Evolutionary conservation across 2,888 invertebrate genomes (phyloP).

Genomic region (Tribolium freemani): DNA sequence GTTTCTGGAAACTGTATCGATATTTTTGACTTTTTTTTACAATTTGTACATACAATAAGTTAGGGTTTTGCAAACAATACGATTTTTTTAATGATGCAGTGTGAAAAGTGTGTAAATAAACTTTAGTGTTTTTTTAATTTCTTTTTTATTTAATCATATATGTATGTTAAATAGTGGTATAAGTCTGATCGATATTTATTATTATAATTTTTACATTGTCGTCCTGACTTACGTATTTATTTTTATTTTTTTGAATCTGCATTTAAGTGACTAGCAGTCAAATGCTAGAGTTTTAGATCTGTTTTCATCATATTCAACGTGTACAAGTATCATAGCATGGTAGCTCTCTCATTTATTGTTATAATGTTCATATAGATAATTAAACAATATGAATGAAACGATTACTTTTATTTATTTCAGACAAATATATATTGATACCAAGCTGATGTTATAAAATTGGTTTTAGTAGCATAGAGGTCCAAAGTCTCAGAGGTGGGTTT

Average conservation of each 20-base stretch:
- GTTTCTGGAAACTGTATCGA: slow-evolving; percentile 46
- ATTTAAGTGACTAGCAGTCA: slow-evolving; percentile 50
- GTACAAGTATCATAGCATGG: slow-evolving; percentile 67
- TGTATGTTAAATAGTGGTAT: slow-evolving; percentile 62
- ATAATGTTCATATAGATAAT: slow-evolving; percentile 69
- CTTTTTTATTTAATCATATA: slow-evolving; percentile 54
- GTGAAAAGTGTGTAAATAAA: slow-evolving; percentile 65
- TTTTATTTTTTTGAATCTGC: slow-evolving; percentile 51
- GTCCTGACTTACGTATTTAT: slow-evolving; percentile 58
- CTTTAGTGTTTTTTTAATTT: slow-evolving; percentile 59
- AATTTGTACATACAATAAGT: slow-evolving; percentile 57
- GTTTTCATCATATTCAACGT: slow-evolving; percentile 63
- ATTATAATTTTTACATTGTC: slow-evolving; percentile 61
- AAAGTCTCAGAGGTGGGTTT: too few relatives aligned
- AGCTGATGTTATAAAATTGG: too few relatives aligned
- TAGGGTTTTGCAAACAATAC: slow-evolving; percentile 50
- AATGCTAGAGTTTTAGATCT: slow-evolving; percentile 61
- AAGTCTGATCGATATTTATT: slow-evolving; percentile 67
- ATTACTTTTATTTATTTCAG: slow-evolving; percentile 17
- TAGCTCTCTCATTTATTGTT: slow-evolving; percentile 69
- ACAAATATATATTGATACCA: too few relatives aligned
- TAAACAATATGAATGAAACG: slow-evolving; percentile 63
- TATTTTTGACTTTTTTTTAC: slow-evolving; percentile 56
- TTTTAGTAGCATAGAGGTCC: too few relatives aligned
- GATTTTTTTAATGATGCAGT: slow-evolving; percentile 53